Evolutionary conservation across 2,888 invertebrate genomes (phyloP), one percentile per base, ranked within the genome.

Genomic region (Scaeva pyrastri): DNA sequence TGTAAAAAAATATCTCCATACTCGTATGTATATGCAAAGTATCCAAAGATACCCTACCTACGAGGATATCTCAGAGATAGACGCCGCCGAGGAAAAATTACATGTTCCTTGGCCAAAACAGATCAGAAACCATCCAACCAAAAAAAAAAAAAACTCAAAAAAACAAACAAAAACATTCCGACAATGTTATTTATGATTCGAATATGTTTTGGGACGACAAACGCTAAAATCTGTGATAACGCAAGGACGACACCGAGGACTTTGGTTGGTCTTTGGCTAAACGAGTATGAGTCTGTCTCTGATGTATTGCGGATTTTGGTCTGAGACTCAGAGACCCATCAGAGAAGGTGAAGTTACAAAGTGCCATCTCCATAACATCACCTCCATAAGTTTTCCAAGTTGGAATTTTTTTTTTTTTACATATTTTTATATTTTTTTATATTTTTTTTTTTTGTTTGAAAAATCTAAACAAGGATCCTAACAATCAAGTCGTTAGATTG

Each of bases 211-310:
- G 71, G 77, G 78, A 86, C 71, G 23, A 52, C 39, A 60, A 31
- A n/a, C 68, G 70, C 71, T 78, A 71, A 82, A 82, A 86, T 86
- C 86, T 86, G 82, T 82, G 86, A 86, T 86, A 86, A 78, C 73
- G 66, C 85, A 81, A 68, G 68, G 81, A 81, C 72, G 31, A 76
- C 43, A 58, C 43, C 16, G 16, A 66, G 58, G 48, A 79, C 64
- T 21, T 52, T 60, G 68, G 55, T 73, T 71, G n/a, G n/a, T 50
- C 45, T 23, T 21, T 23, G 19, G 52, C 60, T 66, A n/a, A n/a
- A n/a, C n/a, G n/a, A n/a, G 36, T n/a, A 58, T 36, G n/a, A 56
- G 60, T 48, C 64, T 39, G 48, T 23, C 10, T 16, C 68, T 80
- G 68, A 81, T 76, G 81, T 81, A 85, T 81, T 72, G 80, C 55